Base-by-base conservation (phyloP, 2,797 vertebrate genomes). In the Podargus strigoides region DNA sequence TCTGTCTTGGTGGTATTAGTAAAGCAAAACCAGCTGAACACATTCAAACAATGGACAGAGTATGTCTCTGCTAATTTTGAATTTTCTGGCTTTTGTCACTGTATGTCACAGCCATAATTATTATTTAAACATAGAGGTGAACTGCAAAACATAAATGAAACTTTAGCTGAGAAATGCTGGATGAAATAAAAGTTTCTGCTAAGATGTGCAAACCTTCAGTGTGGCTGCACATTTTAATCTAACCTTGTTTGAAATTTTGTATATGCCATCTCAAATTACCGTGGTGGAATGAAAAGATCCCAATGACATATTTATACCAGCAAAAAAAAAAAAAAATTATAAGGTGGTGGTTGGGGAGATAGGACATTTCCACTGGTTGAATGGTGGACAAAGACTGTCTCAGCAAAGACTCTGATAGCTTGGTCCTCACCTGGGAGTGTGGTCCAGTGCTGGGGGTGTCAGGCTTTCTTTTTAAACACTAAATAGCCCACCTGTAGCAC, bases 1-100 rank as follows among this genome's bases (percentile, higher is more conserved):
- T 96, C 93, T 93, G 64, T 95, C 96, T 96, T 90, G 75, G 92
- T 95, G 91, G 85, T 97, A 95, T 73, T 93, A 91, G 83, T 83
- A 96, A 93, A 97, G 81, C 88, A 97, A 96, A 97, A 97, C 78
- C 95, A 96, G 87, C 89, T 96, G 95, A 97, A 90, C 70, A 70
- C 70, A 41, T 88, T 96, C 91, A 97, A 96, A 94, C 62, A 95
- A 93, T 90, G 83, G 89, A 84, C 34, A 41, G 85, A 88, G 62
- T 23, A 23, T 18, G 87, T 95, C 77, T 88, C 87, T 95, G 80
- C 67, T 95, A 95, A 94, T 89, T 97, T 87, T 59, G 92, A 76
- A 46, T 95, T 96, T 96, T 97, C 95, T 97, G 93, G 78, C 86
- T 87, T 94, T 94, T 96, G 85, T 97, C 93, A 93, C 68, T 70